phyloP scores from a whole-genome alignment of 2,888 invertebrate species.

The Monopis laevigella region DNA sequence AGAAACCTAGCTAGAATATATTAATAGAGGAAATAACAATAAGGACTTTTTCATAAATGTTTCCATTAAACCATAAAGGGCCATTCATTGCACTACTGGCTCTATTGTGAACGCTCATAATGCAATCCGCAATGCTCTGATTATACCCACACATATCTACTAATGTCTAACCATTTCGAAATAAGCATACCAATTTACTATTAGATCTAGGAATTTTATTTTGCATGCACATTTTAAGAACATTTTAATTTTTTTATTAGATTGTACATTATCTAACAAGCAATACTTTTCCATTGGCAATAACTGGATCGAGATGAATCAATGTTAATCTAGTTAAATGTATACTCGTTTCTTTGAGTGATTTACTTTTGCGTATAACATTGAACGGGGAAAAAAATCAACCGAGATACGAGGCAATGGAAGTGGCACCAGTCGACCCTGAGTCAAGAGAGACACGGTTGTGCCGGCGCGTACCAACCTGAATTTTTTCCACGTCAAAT shows the following conservation, averaged over 20 bases:
- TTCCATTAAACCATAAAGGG: no score
- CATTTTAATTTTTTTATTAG: no score
- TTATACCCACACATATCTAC: conserved; percentile 42
- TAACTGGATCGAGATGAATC: no score
- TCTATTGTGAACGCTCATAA: conserved; percentile 24
- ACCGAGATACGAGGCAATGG: conserved; percentile 30
- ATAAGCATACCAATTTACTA: no score
- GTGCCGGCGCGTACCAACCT: conserved; percentile 1
- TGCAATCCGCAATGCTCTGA: conserved; percentile 60
- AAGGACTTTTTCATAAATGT: no score
- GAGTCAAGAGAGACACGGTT: conserved; percentile 24
- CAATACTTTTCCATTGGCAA: no score
- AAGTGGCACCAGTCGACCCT: conserved; percentile 56
- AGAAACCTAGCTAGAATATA: no score
- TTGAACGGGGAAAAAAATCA: conserved; percentile 49
- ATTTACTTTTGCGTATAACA: conserved; percentile 22
- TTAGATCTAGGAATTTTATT: no score
- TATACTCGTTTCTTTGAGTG: conserved; percentile 7
- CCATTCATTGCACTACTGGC: background rate
- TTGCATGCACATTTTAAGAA: no score
- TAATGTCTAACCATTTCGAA: conserved; percentile 31
- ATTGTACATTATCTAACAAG: no score
- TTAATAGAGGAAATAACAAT: no score
- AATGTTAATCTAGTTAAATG: background rate
- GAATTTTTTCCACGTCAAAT: background rate